Conservation (phyloP, 2,113 vertebrate genomes). For the Illadopsis cleaveri region DNA sequence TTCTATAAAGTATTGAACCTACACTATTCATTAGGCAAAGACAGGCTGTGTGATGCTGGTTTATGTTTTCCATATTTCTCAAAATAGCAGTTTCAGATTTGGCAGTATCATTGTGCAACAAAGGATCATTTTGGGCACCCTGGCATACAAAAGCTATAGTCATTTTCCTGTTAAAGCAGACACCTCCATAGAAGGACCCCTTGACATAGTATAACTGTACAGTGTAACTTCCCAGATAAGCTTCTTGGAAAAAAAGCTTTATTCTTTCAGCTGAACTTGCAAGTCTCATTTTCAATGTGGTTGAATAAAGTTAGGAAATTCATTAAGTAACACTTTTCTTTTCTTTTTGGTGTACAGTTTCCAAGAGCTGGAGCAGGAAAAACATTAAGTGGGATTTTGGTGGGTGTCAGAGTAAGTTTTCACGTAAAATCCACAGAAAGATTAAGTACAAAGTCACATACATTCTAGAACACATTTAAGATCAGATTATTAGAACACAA, state of each 20-base stretch:
- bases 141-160: not conserved
- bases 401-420: not conserved
- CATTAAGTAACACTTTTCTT: not conserved
- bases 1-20: not conserved
- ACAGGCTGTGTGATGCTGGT: not conserved
- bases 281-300: not conserved
- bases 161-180: not conserved
- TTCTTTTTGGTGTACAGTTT: not conserved
- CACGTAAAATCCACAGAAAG: not conserved
- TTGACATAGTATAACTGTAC: not conserved
- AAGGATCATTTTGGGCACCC: not conserved
- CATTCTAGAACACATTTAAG: not conserved
- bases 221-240: not conserved
- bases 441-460: not conserved
- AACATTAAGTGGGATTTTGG: not conserved
- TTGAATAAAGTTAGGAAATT: not conserved
- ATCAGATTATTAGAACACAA: not conserved
- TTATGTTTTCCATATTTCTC: not conserved
- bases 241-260: not conserved
- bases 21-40: not conserved
- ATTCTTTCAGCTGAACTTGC: not conserved
- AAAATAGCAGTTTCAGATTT: not conserved
- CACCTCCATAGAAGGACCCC: not conserved
- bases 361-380: not conserved
- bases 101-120: not conserved